Percentiles rank a stretch among this genome's conserved stretches.
phyloP scores from a whole-genome alignment of 2,797 vertebrate species.

The Lates japonicus region DNA sequence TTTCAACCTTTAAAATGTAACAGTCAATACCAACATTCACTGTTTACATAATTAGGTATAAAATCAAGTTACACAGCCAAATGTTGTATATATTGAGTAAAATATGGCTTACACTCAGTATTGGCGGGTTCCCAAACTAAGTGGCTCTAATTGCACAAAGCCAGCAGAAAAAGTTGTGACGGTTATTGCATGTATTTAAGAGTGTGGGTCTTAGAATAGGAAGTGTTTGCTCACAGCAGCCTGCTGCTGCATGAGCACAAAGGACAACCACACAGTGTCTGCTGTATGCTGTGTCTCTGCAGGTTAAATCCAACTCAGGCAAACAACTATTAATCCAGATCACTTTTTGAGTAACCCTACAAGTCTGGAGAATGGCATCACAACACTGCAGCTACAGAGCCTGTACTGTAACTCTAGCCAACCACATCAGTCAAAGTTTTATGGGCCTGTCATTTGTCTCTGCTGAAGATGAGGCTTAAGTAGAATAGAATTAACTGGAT shows the following conservation, averaged over 20 bases:
- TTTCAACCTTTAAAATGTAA: slow-evolving; percentile 26
- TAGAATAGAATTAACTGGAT: slow-evolving; percentile 5
- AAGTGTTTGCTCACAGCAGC: neutral
- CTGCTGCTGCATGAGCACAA: slow-evolving; percentile 12
- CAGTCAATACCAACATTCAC: slow-evolving; percentile 3
- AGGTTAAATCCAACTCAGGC: slow-evolving; percentile 5
- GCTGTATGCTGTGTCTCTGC: slow-evolving; percentile 4
- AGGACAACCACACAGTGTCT: neutral
- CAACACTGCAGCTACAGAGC: slow-evolving; percentile 39
- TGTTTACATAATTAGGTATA: slow-evolving; percentile 20
- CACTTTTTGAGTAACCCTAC: neutral
- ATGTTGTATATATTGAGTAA: slow-evolving; percentile 2
- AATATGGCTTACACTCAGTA: neutral
- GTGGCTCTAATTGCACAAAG: neutral
- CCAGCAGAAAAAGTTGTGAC: slow-evolving; percentile 3
- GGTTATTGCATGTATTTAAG: neutral
- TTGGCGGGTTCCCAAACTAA: neutral
- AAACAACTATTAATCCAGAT: neutral
- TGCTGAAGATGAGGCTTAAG: slow-evolving; percentile 1
- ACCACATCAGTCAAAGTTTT: slow-evolving; percentile 48
- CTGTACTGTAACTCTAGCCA: slow-evolving; percentile 48
- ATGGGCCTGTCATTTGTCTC: slow-evolving; percentile 43
- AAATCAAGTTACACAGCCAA: slow-evolving; percentile 5
- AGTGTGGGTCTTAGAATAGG: slow-evolving; percentile 7
- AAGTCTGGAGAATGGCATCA: slow-evolving; percentile 3